Conservation (phyloP, 2,888 invertebrate species). For the Neoaliturus tenellus region DNA sequence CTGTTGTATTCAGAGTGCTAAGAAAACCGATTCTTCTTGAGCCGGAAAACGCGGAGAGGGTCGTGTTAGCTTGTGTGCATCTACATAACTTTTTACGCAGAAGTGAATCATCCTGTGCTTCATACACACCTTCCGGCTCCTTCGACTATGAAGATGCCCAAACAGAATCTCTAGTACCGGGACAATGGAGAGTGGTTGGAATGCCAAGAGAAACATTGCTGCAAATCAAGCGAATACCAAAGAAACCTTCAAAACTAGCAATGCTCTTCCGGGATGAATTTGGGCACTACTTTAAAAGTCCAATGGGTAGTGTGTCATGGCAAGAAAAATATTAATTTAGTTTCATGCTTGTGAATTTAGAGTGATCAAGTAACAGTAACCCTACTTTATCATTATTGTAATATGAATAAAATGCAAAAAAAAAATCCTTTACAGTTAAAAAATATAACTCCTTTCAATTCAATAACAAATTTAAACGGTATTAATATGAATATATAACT, state of each 20-base stretch:
- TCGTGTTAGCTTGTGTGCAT: constrained; percentile 63
- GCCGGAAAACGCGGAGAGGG: constrained; percentile 62
- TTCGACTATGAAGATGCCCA: constrained; percentile 53
- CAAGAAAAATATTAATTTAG: constrained; percentile 45
- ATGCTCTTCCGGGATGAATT: constrained; percentile 47
- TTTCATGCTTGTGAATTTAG: too few species aligned
- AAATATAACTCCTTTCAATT: too few species aligned
- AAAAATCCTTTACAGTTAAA: too few species aligned
- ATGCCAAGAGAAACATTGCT: constrained; percentile 48
- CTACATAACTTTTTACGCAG: constrained; percentile 66
- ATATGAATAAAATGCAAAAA: too few species aligned
- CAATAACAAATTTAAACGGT: too few species aligned
- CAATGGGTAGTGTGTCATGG: constrained; percentile 26
- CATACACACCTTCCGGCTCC: constrained; percentile 47
- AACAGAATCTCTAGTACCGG: constrained; percentile 53
- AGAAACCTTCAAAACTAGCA: constrained; percentile 48
- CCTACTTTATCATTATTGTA: too few species aligned
- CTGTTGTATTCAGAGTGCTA: constrained; percentile 63
- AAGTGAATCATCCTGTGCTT: constrained; percentile 56
- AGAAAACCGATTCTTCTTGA: constrained; percentile 65
- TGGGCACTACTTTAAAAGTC: constrained; percentile 21
- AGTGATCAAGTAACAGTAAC: too few species aligned
- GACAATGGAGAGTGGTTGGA: constrained; percentile 50
- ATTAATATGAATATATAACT: too few species aligned
- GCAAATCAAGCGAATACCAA: constrained; percentile 46